phyloP scores from a whole-genome alignment of 2,113 vertebrate species.

The Chaenocephalus aceratus region DNA sequence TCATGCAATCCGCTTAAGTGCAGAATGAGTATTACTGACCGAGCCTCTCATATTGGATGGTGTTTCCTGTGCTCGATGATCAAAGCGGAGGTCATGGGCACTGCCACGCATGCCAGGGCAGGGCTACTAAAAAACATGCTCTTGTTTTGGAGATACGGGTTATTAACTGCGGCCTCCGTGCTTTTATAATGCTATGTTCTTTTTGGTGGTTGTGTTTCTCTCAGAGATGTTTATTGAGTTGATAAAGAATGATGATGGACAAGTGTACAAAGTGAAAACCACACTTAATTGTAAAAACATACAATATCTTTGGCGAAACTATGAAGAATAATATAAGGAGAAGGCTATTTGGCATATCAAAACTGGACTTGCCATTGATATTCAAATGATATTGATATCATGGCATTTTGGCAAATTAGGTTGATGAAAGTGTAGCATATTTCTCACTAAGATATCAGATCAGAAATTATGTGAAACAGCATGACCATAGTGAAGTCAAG shows the following conservation, averaged over 20 bases:
- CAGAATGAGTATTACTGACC: constrained; percentile 25
- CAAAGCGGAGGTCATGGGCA: constrained; percentile 71
- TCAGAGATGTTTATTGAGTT: constrained; percentile 12
- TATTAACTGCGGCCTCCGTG: constrained; percentile 38
- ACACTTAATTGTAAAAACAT: background rate
- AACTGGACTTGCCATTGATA: background rate
- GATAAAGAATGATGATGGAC: constrained; percentile 6
- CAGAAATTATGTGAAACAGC: background rate
- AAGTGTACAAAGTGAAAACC: background rate
- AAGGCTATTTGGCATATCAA: background rate
- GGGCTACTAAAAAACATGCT: constrained; percentile 5
- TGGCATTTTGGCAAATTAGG: background rate
- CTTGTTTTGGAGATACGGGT: constrained; percentile 38
- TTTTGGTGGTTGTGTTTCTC: constrained; percentile 30
- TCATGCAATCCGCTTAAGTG: constrained; percentile 21
- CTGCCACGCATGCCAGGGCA: constrained; percentile 41
- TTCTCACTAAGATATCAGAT: background rate
- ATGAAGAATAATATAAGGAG: background rate
- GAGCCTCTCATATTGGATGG: constrained; percentile 22
- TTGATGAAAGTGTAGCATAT: background rate
- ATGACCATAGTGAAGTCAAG: background rate
- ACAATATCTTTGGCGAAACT: constrained; percentile 3
- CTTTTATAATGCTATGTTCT: constrained; percentile 7
- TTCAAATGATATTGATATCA: background rate
- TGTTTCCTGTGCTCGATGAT: constrained; percentile 66